Base-by-base conservation (phyloP, 2,888 invertebrate species). In the Acronicta psi region DNA sequence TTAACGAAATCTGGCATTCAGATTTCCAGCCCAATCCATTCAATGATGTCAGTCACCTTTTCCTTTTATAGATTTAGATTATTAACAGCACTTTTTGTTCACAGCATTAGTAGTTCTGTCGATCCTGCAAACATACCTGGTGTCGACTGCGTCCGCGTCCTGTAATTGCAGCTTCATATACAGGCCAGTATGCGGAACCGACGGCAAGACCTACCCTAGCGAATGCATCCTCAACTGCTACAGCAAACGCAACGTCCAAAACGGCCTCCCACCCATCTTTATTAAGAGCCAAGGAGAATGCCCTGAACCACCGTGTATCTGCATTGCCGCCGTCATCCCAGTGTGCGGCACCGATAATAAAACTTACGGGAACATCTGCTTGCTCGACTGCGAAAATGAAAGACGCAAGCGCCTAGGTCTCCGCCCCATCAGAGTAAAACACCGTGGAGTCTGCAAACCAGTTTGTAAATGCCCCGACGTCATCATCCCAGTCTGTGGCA, bases 271-370 rank as follows among this genome's bases (percentile, higher is more conserved):
- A 11, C 18, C 57, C 1, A 47, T 80, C 10, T 42, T 9, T 7
- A 4, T 73, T 1, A 17, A 37, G 4, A 66, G 64, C 13, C 18
- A 47, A 5, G 85, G 85, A 8, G 55, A 58, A 17, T 85, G 84
- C 49, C 55, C 51, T 0, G 8, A 34, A 3, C 10, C 8, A 4
- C 31, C 58, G 10, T 81, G 82, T 55, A 2, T 23, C 2, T 82
- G 83, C 43, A 38, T 61, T 0, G 9, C 41, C 7, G 31, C 52
- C 6, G 16, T 58, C 25, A 17, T 90, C 8, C 94, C 95, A 38
- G 95, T 96, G 7, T 97, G 97, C 83, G 97, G 96, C 40, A 95
- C 95, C 44, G 96, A 97, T 84, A 96, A 96, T 11, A 90, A 95
- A 54, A 96, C 96, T 0, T 97, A 97, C 87, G 89, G 90, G 68